Conservation (phyloP, 2,113 vertebrate genomes). For the Esox niger region DNA sequence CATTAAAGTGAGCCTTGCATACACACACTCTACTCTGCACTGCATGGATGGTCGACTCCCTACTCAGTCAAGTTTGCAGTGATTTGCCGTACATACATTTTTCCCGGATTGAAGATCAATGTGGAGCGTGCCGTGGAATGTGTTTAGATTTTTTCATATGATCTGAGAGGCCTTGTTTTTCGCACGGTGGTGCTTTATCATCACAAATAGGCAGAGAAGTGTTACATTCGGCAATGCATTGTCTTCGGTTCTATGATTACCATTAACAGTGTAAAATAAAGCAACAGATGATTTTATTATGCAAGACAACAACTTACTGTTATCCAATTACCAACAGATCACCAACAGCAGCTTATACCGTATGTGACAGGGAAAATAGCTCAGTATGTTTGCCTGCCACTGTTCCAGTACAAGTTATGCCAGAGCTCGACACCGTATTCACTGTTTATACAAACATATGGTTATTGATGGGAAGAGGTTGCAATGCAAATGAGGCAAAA, state of each 20-base stretch:
- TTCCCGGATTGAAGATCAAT: slow-evolving; percentile 33
- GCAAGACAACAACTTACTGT: too few species aligned
- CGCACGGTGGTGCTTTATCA: background rate
- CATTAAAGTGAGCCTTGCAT: slow-evolving; percentile 52
- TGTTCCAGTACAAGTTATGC: background rate
- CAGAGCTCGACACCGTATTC: background rate
- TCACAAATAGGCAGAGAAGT: background rate
- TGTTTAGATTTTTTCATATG: background rate
- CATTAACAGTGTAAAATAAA: too few species aligned
- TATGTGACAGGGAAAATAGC: background rate
- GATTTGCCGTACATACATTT: slow-evolving; percentile 47
- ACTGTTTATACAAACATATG: background rate
- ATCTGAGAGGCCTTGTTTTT: slow-evolving; percentile 14
- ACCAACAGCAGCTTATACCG: background rate
- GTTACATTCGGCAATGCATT: too few species aligned
- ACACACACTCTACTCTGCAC: slow-evolving; percentile 26
- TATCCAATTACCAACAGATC: background rate
- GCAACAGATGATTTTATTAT: too few species aligned
- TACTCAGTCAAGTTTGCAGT: slow-evolving; percentile 56
- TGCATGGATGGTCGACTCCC: slow-evolving; percentile 51
- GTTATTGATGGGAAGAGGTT: slow-evolving; percentile 8
- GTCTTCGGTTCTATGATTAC: too few species aligned
- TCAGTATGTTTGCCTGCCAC: background rate
- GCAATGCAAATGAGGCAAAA: background rate
- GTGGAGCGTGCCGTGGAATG: slow-evolving; percentile 13